Conservation (phyloP, 2,888 invertebrate species). For the Drosophila mimica region DNA sequence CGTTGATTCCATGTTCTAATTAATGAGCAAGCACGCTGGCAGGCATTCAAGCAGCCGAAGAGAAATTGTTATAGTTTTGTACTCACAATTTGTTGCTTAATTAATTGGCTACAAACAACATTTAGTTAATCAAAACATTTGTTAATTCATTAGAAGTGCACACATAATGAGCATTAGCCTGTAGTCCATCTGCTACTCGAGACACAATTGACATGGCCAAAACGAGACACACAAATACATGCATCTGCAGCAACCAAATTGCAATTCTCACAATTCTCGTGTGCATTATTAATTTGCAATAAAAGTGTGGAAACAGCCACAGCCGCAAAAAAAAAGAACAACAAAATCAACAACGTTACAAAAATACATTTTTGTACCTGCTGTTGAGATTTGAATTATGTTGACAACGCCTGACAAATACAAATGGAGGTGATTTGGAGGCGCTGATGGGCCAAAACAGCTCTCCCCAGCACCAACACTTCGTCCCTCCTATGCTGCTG, state of each 20-base stretch:
- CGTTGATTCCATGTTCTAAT: slow-evolving; percentile 63
- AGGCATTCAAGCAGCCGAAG: slow-evolving; percentile 36
- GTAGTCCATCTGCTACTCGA: slow-evolving; percentile 63
- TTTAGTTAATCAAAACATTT: slow-evolving; percentile 78
- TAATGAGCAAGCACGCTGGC: slow-evolving; percentile 49
- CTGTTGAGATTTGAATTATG: slow-evolving; percentile 73
- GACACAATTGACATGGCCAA: slow-evolving; percentile 69
- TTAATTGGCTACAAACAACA: slow-evolving; percentile 72
- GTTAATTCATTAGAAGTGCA: slow-evolving; percentile 54
- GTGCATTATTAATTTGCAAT: slow-evolving; percentile 79
- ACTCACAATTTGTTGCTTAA: slow-evolving; percentile 60
- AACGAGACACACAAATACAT: slow-evolving; percentile 17
- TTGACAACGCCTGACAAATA: slow-evolving; percentile 77
- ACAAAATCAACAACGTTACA: slow-evolving; percentile 38
- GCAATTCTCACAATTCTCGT: slow-evolving; percentile 34
- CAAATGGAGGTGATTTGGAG: slow-evolving; percentile 79
- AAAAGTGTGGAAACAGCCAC: slow-evolving; percentile 71
- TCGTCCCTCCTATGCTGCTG: slow-evolving; percentile 17
- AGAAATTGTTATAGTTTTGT: slow-evolving; percentile 66
- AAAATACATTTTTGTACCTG: slow-evolving; percentile 71
- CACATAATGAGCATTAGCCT: slow-evolving; percentile 54
- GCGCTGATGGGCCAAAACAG: slow-evolving; percentile 57
- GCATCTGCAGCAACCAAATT: neutral
- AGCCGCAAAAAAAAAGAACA: slow-evolving; percentile 36
- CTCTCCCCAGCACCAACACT: neutral